Evolutionary conservation across 2,797 vertebrate species (phyloP), one percentile per base, ranked within the genome.

Genomic region (Alcedo quadribrachys): DNA sequence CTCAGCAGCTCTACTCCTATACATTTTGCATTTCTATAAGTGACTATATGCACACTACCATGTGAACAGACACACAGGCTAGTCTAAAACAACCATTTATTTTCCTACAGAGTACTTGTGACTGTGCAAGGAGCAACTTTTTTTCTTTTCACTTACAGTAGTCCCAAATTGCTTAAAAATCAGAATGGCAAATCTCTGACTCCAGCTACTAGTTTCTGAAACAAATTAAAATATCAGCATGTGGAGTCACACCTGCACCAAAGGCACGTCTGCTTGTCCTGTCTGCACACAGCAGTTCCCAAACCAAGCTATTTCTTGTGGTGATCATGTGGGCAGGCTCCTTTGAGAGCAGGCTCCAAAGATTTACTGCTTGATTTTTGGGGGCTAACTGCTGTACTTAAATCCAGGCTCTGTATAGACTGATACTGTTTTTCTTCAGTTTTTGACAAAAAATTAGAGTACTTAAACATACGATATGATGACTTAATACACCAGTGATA

Each of bases 201-300:
- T 87, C 51, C 54, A 74, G 75, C 81, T 69, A 53, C 25, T 20
- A 32, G 75, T 65, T 90, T 60, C 71, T 78, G 66, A 87, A 87
- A 61, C 27, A 87, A 90, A 82, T 50, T 5, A 3, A 58, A 33
- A 58, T 37, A 46, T n/a, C 81, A 75, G 86, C 55, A 43, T 75
- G 81, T 8, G 15, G 69, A 94, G 88, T 83, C 86, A 84, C 89
- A 93, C 94, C 95, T 87, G 50, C 91, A 93, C 92, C 74, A 94
- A 43, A 83, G 85, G 80, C 89, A 94, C 2, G 81, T 92, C 92
- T 95, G 80, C 80, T 28, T 61, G 58, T 83, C 54, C 85, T 43
- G 86, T 74, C 63, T 94, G 54, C 83, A 85, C 18, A 50, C 87
- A 94, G 68, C 66, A 58, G 35, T 94, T 95, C 55, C 71, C 81